Conservation (phyloP, 2,888 invertebrate species). For the Apomyelois bistriatella region DNA sequence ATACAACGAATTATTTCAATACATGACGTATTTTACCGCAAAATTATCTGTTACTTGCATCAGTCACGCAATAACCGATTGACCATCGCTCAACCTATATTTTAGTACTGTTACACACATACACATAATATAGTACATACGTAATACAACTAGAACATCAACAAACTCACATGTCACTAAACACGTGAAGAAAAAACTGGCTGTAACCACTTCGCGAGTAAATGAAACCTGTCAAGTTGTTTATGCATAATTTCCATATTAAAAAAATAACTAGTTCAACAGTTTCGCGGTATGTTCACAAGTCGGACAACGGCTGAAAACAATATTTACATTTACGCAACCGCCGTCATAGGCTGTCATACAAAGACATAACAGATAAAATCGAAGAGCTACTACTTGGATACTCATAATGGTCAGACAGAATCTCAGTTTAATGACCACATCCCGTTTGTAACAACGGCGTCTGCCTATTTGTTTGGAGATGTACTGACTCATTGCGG, state of each 20-base stretch:
- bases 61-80: neutral
- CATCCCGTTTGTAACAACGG: conserved; percentile 68
- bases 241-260: conserved; percentile 26
- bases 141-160: neutral
- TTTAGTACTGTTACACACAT: neutral
- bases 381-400: conserved; percentile 14
- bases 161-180: neutral
- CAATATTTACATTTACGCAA: conserved; percentile 17
- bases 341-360: conserved; percentile 19
- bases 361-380: conserved; percentile 22
- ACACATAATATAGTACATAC: neutral
- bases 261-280: conserved; percentile 37
- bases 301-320: conserved; percentile 5
- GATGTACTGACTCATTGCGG: conserved; percentile 60
- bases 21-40: too few relatives aligned
- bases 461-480: conserved; percentile 69
- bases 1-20: too few relatives aligned
- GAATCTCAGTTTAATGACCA: conserved; percentile 75
- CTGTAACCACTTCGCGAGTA: conserved; percentile 25
- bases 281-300: conserved; percentile 34
- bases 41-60: neutral
- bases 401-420: conserved; percentile 36
- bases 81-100: neutral
- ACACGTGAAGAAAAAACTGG: neutral
- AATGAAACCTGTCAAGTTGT: conserved; percentile 29